These are phyloP conservation scores for Chloroclysta siterata DNA, from an alignment of 2,888 invertebrate genomes.

Conservation along the genomic window DNA sequence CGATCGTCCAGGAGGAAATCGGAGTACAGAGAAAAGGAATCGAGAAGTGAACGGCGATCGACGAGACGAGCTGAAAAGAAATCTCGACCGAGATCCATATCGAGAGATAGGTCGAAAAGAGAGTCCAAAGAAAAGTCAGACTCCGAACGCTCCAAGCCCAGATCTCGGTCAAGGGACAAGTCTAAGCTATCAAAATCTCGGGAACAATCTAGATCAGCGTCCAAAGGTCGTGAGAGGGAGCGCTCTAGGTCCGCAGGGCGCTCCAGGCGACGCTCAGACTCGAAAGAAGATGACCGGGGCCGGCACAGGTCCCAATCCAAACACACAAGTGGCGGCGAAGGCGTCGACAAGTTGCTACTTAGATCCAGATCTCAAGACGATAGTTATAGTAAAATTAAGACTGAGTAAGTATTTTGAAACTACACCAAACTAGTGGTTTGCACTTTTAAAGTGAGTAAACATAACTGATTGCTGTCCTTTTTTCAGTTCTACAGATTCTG, in stretches of 20 bases:
- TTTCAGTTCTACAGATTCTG: conserved; percentile 75
- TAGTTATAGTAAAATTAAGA: conserved; percentile 64
- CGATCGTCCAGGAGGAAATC: conserved; percentile 66
- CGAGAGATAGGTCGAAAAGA: conserved; percentile 58
- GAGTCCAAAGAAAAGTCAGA: conserved; percentile 64
- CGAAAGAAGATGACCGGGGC: conserved; percentile 46
- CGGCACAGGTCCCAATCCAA: conserved; percentile 53
- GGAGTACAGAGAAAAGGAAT: conserved; percentile 60
- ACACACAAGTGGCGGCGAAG: conserved; percentile 45
- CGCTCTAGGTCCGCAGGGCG: conserved; percentile 53
- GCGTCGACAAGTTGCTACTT: conserved; percentile 62
- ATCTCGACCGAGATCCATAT: conserved; percentile 57
- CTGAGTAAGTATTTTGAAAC: conserved; percentile 63
- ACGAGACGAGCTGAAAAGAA: conserved; percentile 64
- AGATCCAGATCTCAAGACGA: conserved; percentile 76
- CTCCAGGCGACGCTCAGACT: conserved; percentile 52
- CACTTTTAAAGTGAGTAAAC: neutral
- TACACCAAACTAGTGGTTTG: neutral
- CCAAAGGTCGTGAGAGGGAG: conserved; percentile 34
- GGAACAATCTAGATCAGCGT: conserved; percentile 58
- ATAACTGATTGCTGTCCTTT: neutral
- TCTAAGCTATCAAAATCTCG: conserved; percentile 58
- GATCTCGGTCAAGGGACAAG: conserved; percentile 65
- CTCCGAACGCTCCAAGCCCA: conserved; percentile 59
- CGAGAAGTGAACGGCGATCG: conserved; percentile 55